These are phyloP conservation scores for Cettia cetti DNA, from an alignment of 2,113 vertebrate genomes.

Conservation along the genomic window DNA sequence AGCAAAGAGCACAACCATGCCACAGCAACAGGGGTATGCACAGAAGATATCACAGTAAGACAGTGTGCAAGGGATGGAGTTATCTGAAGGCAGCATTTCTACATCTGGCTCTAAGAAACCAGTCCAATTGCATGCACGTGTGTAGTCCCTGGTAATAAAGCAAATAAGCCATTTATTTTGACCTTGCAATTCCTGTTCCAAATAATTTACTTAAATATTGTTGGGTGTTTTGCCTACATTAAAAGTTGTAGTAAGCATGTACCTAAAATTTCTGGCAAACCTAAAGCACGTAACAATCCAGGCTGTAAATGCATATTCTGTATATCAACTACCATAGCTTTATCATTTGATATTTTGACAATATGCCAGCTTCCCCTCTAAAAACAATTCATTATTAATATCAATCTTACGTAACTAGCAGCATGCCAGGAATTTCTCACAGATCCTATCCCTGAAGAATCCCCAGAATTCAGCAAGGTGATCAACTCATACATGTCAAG, in stretches of 20 bases:
- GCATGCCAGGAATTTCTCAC: not conserved
- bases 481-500: not conserved
- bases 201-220: not conserved
- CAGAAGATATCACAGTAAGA: not conserved
- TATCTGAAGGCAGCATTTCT: not conserved
- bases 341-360: slow-evolving; percentile 4
- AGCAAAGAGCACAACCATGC: not conserved
- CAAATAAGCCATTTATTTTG: not conserved
- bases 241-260: not conserved
- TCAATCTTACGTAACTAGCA: slow-evolving; percentile 8
- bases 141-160: not conserved
- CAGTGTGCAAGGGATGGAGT: not conserved
- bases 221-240: not conserved
- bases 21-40: not conserved
- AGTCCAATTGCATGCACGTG: not conserved
- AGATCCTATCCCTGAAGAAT: not conserved
- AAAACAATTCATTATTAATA: slow-evolving; percentile 30
- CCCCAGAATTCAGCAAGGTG: not conserved
- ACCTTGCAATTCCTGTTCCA: not conserved
- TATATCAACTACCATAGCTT: not conserved
- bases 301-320: not conserved
- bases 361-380: slow-evolving; percentile 1
- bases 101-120: not conserved
- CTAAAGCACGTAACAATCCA: not conserved
- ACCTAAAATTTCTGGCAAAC: not conserved